Base-by-base conservation (phyloP, 2,888 invertebrate genomes). In the Fragum sueziense region DNA sequence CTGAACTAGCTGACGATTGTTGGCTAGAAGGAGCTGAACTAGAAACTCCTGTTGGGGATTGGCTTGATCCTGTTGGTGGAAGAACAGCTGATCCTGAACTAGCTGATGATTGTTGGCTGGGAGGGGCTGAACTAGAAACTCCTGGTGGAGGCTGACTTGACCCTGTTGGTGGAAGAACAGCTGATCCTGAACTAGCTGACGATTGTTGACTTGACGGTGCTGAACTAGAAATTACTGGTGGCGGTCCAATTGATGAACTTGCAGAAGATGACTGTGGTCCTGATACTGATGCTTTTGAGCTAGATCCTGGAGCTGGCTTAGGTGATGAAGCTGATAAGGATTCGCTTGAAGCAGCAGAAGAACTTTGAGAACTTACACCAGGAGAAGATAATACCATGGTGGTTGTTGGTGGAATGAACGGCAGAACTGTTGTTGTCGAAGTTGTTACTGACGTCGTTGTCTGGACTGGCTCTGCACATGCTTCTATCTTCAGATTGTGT, bases 401-500 rank as follows among this genome's bases (percentile, higher is more conserved):
- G 37, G 37, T 41, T 41, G 65, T 29, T 65, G 37, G 29, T 57
- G 11, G 57, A 22, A 41, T 34, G 14, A 41, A n/a, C 20, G 62
- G 41, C 14, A 31, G 33, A 1, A n/a, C n/a, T n/a, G 31, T 31
- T 22, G 65, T 41, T 37, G 65, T 33, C 17, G 33, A n/a, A 29
- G 4, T 61, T 61, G 61, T 29, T n/a, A 33, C 14, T 20, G 31
- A 6, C 11, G 57, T n/a, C 0, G 52, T 25, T 31, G 74, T 61
- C 2, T 68, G 68, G 9, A 68, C 17, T 6, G 57, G 27, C 41
- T 68, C 57, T 27, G 67, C 57, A 59, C 74, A 74, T 9, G 74
- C 74, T 54, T 74, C 74, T 7, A 74, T n/a, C 37, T 68, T 68
- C 27, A 74, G 31, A 31, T 68, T 54, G 57, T 68, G 68, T n/a